These are phyloP conservation scores for Capromys pilorides DNA, from an alignment of 2,797 vertebrate genomes.

Conservation along the genomic window DNA sequence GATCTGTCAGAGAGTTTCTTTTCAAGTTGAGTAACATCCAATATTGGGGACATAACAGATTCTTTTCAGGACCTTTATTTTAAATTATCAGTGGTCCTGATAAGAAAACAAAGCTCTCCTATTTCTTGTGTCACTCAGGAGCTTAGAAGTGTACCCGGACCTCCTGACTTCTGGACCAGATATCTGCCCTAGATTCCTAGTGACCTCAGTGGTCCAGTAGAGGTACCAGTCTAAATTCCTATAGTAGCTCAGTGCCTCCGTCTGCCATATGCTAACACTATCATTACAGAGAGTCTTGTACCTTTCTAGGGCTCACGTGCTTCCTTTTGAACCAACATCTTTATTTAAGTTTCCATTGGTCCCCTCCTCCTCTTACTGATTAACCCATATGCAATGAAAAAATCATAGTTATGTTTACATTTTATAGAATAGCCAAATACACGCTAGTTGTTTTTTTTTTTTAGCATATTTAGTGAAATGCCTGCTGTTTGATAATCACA, in stretches of 20 bases:
- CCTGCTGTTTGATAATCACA: neutral
- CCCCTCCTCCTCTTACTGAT: neutral
- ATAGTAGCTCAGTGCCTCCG: neutral
- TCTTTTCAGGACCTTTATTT: neutral
- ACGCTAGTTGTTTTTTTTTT: neutral
- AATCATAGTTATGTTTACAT: neutral
- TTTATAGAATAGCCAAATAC: neutral
- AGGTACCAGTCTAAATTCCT: neutral
- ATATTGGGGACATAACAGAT: neutral
- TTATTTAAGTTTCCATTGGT: neutral
- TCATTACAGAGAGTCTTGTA: neutral
- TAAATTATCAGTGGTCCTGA: neutral
- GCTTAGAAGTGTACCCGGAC: no score
- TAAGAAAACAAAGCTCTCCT: neutral
- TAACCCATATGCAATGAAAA: neutral
- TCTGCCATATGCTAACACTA: neutral
- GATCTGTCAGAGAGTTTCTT: no score
- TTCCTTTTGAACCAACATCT: neutral
- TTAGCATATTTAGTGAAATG: neutral
- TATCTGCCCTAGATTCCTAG: neutral
- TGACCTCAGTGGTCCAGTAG: neutral
- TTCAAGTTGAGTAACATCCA: no score
- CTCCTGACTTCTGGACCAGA: neutral
- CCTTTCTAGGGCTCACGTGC: neutral
- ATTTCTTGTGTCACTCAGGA: neutral